Evolutionary conservation across 2,888 invertebrate genomes (phyloP), one percentile per base, ranked within the genome.

Genomic region (Peribatodes rhomboidaria): DNA sequence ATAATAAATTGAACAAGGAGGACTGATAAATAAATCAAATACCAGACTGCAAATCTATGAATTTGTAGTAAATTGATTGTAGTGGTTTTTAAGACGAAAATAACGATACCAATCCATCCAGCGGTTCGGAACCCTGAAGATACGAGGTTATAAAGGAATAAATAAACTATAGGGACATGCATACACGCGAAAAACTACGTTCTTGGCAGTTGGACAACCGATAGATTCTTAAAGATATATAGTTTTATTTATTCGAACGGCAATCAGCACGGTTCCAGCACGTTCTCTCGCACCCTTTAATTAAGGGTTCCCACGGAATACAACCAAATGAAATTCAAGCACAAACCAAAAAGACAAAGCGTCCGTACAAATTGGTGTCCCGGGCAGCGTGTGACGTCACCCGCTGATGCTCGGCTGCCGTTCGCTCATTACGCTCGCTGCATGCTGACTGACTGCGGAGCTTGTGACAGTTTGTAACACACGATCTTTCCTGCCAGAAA

Each of bases 301-400:
- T 54, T 58, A 35, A 61, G 41, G n/a, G 27, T 65, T 72, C 68
- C 65, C 68, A 70, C 60, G 67, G 31, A 66, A 59, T 56, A 58
- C 52, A 49, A 62, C 39, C 41, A 61, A 69, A 66, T 55, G 37
- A 61, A 63, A 69, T 54, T 69, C 60, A 61, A 67, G 64, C 46
- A 41, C 54, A 49, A 67, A 58, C 61, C 61, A 71, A 70, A 73
- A 69, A 70, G 69, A 72, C 71, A 71, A 73, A 68, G 62, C 68
- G 44, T 42, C 44, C 53, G 53, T 49, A 66, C 73, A 72, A 75
- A 75, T 75, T 73, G 72, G 72, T 64, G 68, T 61, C 57, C 64
- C 62, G 69, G 64, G 57, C 46, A 57, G 60, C 44, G 54, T 46
- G 65, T 73, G 69, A 68, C 70, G 70, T 72, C 70, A 69, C 67